These are phyloP conservation scores for Melopsittacus undulatus DNA, from an alignment of 2,797 vertebrate species.

Conservation along the genomic window DNA sequence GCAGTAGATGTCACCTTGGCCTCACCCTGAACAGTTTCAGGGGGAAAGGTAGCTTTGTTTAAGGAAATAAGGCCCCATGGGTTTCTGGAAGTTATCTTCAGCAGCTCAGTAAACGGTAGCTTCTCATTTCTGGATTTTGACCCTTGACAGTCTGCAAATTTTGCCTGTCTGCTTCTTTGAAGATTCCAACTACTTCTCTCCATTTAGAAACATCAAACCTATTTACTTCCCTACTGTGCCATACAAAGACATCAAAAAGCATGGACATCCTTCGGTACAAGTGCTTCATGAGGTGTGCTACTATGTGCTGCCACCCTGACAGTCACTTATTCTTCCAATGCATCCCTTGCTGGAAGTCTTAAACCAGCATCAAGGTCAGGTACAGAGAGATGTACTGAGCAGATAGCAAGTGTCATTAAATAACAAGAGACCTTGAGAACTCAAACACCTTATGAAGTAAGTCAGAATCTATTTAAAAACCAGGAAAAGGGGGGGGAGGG, in stretches of 20 bases:
- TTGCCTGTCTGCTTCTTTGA: neutral
- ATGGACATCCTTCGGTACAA: rapidly evolving
- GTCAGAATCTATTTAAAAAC: neutral
- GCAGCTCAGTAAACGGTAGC: neutral
- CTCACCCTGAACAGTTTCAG: neutral
- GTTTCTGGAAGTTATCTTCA: neutral
- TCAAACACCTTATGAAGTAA: neutral
- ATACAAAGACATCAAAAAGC: neutral
- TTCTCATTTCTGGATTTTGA: neutral
- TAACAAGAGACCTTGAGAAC: neutral
- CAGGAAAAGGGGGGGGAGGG: neutral
- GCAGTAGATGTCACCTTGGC: neutral
- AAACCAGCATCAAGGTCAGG: rapidly evolving
- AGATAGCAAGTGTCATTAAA: neutral
- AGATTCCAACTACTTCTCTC: neutral
- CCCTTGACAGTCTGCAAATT: neutral
- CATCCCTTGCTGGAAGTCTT: neutral
- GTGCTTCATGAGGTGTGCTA: neutral
- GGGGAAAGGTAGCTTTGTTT: neutral
- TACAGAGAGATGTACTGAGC: neutral
- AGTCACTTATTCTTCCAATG: too few species aligned
- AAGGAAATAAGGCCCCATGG: neutral
- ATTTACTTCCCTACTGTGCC: neutral
- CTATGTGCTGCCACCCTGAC: neutral
- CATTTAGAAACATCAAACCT: neutral